Percentiles rank a stretch among this genome's conserved stretches.
Conservation (phyloP, 92 coral and sea anemone species). For the Zoanthus sansibaricus region DNA sequence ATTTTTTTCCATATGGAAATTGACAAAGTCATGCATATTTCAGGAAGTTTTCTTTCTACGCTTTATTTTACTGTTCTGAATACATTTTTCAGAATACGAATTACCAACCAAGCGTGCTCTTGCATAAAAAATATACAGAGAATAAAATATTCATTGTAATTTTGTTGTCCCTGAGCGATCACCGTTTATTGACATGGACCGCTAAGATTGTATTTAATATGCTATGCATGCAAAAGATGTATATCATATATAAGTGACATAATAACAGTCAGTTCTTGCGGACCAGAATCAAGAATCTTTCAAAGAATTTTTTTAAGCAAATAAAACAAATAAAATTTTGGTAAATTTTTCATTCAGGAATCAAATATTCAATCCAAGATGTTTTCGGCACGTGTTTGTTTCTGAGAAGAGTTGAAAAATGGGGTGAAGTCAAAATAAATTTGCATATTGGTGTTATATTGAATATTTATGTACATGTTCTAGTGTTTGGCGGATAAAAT, state of each 20-base stretch:
- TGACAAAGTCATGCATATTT: neutral
- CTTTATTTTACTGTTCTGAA: neutral
- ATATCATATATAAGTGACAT: neutral
- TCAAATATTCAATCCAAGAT: neutral
- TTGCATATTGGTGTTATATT: constrained; percentile 2
- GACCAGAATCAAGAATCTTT: neutral
- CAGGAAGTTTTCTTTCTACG: neutral
- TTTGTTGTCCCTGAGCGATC: neutral
- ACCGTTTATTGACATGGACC: neutral
- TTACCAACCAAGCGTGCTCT: neutral
- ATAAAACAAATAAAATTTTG: neutral
- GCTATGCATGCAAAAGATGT: neutral
- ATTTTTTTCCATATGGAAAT: constrained; percentile 21
- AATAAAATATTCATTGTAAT: neutral
- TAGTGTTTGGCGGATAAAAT: neutral
- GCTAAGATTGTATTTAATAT: neutral
- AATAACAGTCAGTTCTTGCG: neutral
- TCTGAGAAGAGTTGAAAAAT: neutral
- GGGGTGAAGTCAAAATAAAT: neutral
- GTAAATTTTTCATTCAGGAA: neutral
- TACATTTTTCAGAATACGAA: neutral
- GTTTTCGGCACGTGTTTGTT: neutral
- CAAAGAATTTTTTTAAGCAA: neutral
- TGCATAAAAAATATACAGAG: neutral
- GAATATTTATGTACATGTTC: neutral